These are phyloP conservation scores for Ephydatia muelleri DNA, from an alignment of 37 sponge, comb jelly and placozoan species.

Conservation along the genomic window DNA sequence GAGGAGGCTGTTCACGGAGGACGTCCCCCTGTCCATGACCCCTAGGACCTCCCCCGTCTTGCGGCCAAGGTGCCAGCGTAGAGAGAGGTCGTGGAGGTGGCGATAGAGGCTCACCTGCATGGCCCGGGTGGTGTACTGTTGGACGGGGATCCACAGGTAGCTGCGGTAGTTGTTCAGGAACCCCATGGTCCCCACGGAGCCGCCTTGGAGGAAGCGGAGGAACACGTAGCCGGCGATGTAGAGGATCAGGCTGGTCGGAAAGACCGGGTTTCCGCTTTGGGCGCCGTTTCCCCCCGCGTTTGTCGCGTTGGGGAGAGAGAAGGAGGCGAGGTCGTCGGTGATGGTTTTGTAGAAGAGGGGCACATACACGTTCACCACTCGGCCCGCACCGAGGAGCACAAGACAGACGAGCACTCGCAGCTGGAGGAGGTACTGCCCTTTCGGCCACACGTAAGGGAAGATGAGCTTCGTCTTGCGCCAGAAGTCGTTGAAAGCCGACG, in stretches of 20 bases:
- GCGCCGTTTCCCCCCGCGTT: not conserved
- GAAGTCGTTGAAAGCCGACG: constrained; percentile 73
- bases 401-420: constrained; percentile 84
- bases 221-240: constrained; percentile 69
- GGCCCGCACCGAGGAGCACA: constrained; percentile 65
- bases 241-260: constrained; percentile 30
- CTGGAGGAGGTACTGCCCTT: constrained; percentile 77
- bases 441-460: constrained; percentile 95
- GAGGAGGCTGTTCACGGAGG: constrained; percentile 88
- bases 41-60: constrained; percentile 97
- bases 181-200: constrained; percentile 79
- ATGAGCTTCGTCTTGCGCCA: constrained; percentile 71
- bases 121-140: constrained; percentile 88
- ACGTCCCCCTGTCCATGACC: constrained; percentile 92
- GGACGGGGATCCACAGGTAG: constrained; percentile 91
- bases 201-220: constrained; percentile 83
- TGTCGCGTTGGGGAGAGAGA: not conserved
- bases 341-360: constrained; percentile 96
- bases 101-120: constrained; percentile 78
- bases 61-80: constrained; percentile 94
- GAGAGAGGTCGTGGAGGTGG: constrained; percentile 92
- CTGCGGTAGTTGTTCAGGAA: constrained; percentile 74
- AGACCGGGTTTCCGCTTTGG: not conserved
- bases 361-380: constrained; percentile 91
- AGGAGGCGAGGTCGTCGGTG: constrained; percentile 67